Evolutionary conservation across 2,797 vertebrate genomes (phyloP).

Genomic region (Steatocranus sp.): DNA sequence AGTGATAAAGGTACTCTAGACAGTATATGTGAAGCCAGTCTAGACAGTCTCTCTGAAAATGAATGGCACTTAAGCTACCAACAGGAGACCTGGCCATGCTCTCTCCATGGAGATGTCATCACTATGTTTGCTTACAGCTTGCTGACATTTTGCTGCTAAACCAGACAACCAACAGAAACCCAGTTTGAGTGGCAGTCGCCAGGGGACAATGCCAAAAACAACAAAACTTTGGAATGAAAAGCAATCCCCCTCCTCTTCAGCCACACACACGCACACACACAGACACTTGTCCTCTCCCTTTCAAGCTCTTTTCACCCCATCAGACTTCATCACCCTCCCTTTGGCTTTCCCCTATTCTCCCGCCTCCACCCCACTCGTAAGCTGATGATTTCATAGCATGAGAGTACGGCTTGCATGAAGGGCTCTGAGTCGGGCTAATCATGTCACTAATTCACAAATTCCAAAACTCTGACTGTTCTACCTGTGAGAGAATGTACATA

Average conservation of each 20-base stretch:
- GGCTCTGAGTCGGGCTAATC: constrained; percentile 21
- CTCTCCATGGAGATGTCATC: constrained; percentile 52
- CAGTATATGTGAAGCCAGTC: constrained; percentile 59
- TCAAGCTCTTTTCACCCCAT: constrained; percentile 22
- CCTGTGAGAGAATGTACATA: background rate
- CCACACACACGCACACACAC: background rate
- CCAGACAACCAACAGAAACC: constrained; percentile 28
- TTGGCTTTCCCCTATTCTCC: background rate
- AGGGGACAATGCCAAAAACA: constrained; percentile 35
- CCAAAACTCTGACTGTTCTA: background rate
- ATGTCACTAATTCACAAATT: constrained; percentile 31
- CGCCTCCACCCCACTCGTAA: background rate
- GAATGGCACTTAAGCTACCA: constrained; percentile 53
- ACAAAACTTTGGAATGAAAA: constrained; percentile 38
- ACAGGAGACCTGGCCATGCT: constrained; percentile 44
- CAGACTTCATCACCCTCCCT: background rate
- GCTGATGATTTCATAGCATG: constrained; percentile 49
- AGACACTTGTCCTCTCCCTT: background rate
- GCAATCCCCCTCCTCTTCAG: background rate
- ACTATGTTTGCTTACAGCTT: constrained; percentile 29
- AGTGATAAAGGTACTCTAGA: constrained; percentile 58
- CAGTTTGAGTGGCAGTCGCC: constrained; percentile 39
- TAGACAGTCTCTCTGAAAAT: constrained; percentile 63
- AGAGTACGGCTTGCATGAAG: constrained; percentile 30
- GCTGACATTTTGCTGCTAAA: constrained; percentile 53